These are phyloP conservation scores for Blomia tropicalis DNA, from an alignment of 2,888 invertebrate genomes.

Conservation along the genomic window DNA sequence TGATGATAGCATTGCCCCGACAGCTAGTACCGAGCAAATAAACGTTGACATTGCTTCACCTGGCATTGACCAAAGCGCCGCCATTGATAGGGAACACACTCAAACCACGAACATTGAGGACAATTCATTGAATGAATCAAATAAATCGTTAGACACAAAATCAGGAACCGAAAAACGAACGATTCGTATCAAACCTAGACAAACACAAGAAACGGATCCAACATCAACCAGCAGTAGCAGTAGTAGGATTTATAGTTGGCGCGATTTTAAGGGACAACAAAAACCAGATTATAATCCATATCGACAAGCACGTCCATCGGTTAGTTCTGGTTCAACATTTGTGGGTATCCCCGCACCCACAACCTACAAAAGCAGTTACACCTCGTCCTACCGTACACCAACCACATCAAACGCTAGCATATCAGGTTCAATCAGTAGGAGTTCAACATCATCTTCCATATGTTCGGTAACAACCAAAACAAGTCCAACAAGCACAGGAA, in stretches of 20 bases:
- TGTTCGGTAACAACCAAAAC: background rate
- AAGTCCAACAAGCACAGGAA: background rate
- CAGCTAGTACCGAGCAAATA: background rate
- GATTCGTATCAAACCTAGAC: background rate
- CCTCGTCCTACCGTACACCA: background rate
- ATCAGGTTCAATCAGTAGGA: background rate
- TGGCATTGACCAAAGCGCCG: background rate
- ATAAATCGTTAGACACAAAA: background rate
- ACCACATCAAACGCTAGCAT: background rate
- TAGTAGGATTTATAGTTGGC: background rate
- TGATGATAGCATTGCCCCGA: background rate
- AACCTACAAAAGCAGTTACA: background rate
- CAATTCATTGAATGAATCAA: background rate
- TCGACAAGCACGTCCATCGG: slow-evolving; percentile 20
- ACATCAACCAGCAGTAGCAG: background rate
- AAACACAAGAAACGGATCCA: background rate
- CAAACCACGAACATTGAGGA: background rate
- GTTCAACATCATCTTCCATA: background rate
- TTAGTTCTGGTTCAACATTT: background rate
- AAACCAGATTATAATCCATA: slow-evolving; percentile 30
- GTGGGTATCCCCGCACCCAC: background rate
- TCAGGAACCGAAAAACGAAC: background rate
- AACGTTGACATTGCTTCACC: background rate
- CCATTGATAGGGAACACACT: too few species aligned
- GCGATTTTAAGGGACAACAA: slow-evolving; percentile 29